These are phyloP conservation scores for Campylomormyrus tamandua DNA, from an alignment of 2,113 vertebrate species.

Conservation along the genomic window DNA sequence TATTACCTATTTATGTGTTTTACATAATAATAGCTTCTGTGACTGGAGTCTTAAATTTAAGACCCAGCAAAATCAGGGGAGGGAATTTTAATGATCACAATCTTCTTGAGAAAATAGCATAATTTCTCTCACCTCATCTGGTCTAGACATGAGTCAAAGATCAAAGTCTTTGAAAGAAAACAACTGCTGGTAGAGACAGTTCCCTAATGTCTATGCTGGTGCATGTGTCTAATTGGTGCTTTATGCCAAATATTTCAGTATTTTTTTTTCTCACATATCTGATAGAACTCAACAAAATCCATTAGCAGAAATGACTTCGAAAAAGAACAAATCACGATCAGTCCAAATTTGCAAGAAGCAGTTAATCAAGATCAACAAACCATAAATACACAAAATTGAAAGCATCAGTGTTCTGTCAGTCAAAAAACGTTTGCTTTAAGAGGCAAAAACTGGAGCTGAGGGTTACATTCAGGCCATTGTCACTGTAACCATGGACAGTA, in stretches of 20 bases:
- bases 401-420: not conserved
- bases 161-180: conserved; percentile 12
- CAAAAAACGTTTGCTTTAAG: not conserved
- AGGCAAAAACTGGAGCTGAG: not conserved
- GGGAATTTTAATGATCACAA: not conserved
- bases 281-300: not conserved
- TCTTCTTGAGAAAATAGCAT: not conserved
- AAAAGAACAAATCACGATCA: not conserved
- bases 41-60: conserved; percentile 25
- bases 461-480: not conserved
- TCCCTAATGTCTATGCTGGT: not conserved
- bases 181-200: not conserved
- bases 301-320: not conserved
- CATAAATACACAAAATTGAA: not conserved
- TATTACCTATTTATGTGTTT: conserved; percentile 67
- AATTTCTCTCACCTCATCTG: not conserved
- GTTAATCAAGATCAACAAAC: not conserved
- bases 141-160: not conserved
- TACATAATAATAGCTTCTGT: conserved; percentile 60
- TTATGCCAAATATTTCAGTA: not conserved
- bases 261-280: not conserved
- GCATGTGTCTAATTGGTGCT: not conserved
- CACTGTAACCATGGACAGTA: not conserved
- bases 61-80: not conserved
- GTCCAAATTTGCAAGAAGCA: not conserved